Evolutionary conservation across 2,888 invertebrate species (phyloP).

Genomic region (Quadroppia sp.): DNA sequence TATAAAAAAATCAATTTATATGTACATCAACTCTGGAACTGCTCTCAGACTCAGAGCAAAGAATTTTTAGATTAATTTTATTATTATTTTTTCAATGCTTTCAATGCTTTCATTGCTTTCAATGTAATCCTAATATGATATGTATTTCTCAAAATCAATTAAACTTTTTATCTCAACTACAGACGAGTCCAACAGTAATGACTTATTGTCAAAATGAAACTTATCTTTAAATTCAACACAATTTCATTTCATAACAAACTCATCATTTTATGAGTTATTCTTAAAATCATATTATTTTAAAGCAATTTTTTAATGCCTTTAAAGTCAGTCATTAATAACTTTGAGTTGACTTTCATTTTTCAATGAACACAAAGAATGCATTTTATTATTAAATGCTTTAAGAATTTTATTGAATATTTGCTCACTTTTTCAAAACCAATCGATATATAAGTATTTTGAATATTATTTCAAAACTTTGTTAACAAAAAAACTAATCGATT

Average conservation of each 20-base stretch:
- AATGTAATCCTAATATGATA: not conserved
- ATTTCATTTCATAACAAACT: not conserved
- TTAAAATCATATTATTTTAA: not conserved
- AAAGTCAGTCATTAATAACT: not conserved
- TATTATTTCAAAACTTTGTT: no score
- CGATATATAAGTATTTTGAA: no score
- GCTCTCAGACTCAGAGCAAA: not conserved
- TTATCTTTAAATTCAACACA: not conserved
- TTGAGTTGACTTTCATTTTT: not conserved
- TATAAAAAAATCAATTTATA: constrained; percentile 33
- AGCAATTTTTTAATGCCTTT: not conserved
- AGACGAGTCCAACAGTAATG: not conserved
- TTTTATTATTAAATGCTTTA: not conserved
- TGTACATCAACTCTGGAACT: constrained; percentile 19
- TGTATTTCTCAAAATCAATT: constrained; percentile 6
- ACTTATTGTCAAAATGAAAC: not conserved
- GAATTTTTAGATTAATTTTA: constrained; percentile 16
- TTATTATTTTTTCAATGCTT: not conserved
- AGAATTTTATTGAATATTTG: not conserved
- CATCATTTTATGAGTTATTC: no score
- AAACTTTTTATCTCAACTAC: not conserved
- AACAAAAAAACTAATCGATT: not conserved
- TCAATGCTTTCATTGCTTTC: not conserved
- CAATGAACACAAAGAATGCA: not conserved
- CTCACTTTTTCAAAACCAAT: not conserved